Conservation (phyloP, 2,113 vertebrate genomes). For the Cynopterus brachyotis region DNA sequence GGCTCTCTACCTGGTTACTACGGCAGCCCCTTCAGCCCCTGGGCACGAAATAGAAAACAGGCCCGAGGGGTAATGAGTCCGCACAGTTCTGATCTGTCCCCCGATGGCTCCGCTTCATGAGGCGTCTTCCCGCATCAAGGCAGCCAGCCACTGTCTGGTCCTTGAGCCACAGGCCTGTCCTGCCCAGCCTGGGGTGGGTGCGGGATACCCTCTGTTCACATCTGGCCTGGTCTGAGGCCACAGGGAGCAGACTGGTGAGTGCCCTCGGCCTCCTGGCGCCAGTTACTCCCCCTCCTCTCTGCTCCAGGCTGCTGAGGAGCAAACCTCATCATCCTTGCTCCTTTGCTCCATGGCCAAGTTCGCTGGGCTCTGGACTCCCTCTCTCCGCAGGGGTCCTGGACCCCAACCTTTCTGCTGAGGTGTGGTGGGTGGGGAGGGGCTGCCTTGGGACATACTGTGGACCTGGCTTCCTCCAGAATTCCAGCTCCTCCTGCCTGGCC, state of each 20-base stretch:
- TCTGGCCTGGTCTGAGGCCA: background rate
- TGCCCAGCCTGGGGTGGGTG: background rate
- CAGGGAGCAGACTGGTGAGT: background rate
- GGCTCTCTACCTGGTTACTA: background rate
- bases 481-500: background rate
- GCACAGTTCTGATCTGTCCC: background rate
- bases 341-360: background rate
- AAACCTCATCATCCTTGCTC: too few species aligned
- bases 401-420: background rate
- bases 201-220: background rate
- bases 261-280: accelerated
- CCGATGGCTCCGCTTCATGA: background rate
- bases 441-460: accelerated
- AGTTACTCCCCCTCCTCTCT: background rate
- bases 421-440: background rate
- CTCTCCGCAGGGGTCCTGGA: background rate
- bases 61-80: conserved; percentile 30
- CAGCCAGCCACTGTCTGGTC: background rate
- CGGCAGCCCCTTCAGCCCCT: conserved; percentile 33
- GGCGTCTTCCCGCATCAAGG: background rate
- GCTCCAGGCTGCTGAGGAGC: background rate
- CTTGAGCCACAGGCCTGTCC: background rate
- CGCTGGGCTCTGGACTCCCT: accelerated
- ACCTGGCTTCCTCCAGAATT: background rate
- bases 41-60: background rate